Base-by-base conservation (phyloP, 2,888 invertebrate genomes). In the Mycogona germanica region DNA sequence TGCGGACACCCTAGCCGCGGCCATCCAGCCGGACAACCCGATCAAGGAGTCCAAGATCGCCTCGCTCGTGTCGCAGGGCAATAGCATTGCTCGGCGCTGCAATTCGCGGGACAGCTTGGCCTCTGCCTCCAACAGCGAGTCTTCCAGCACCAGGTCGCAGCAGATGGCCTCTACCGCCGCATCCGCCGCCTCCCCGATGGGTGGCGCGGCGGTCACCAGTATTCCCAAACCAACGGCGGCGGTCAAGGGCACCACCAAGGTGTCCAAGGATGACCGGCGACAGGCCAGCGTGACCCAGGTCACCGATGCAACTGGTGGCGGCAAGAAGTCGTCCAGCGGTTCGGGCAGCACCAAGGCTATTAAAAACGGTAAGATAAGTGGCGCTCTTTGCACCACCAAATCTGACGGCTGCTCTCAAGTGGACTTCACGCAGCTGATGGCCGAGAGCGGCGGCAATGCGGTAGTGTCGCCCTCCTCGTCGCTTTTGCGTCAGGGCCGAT, bases 151-250 rank as follows among this genome's bases (percentile, higher is more conserved):
- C 57, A 49, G 30, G 19, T 32, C 37, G 21, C 46, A 49, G 17
- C 14, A 41, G 21, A 32, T 19, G 45, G 19, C 25, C 28, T 29
- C 47, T 41, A 28, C 47, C 17, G 19, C 52, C 30, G 38, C 29
- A n/a, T n/a, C n/a, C n/a, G n/a, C 42, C 32, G 23, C 19, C 37
- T 9, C 23, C 12, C 38, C 35, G n/a, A n/a, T 38, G 4, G 25
- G n/a, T 17, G 21, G 32, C 12, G 40, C 47, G 14, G 42, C 23
- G 14, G 48, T 77, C 60, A 76, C 84, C 5, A 85, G 86, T 19
- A 84, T 91, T 62, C 89, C 91, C 0, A 91, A 91, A 69, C 91
- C 91, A 2, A 89, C 88, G 41, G 88, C 89, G 7, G 86, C 89
- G 55, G 86, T 92, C 29, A 91, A 91, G 73, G 91, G 89, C 59